Evolutionary conservation across 2,888 invertebrate genomes (phyloP), one percentile per base, ranked within the genome.

Genomic region (Ectemnius cavifrons): DNA sequence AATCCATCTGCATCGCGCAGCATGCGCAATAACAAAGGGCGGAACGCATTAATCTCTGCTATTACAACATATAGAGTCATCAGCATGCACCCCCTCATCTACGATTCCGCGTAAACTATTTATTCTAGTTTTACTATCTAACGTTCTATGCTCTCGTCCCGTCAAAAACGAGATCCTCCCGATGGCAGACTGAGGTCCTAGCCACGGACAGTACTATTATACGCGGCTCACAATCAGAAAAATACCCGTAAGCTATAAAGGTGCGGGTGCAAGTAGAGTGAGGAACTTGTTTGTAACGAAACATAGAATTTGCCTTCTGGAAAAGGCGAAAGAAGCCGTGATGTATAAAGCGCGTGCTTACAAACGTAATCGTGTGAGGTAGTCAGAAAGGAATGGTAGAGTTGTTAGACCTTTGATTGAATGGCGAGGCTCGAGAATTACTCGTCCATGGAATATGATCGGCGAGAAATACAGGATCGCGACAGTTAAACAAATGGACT

Each of bases 1-100:
- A 96, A 99, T 80, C 99, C 99, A 95, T 98, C 98, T 98, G 80
- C 77, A 77, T 80, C 75, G 61, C 57, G 83, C 75, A 84, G 84
- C 84, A 83, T 84, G 84, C 81, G 77, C 78, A 84, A 77, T 75
- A 84, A 83, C 28, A 83, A 83, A 82, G 75, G 77, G 70, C 78
- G 83, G 75, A 84, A 78, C 61, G 67, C 60, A 77, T 83, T 83
- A 84, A 67, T 71, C 16, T 78, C 82, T 80, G 80, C 62, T 63
- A 63, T 66, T 57, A 71, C 18, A 82, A 82, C 16, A 73, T 60
- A 37, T 18, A 37, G 66, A 46, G 14, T 57, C 2, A 27, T 75
- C 28, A 73, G 57, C 71, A 57, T 70, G 60, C 82, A 68, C n/a
- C 52, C 4, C 4, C 1, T 52, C 16, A 16, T 52, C 52, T 52